Conservation (phyloP, 2,888 invertebrate species). For the Prenolepis imparis region DNA sequence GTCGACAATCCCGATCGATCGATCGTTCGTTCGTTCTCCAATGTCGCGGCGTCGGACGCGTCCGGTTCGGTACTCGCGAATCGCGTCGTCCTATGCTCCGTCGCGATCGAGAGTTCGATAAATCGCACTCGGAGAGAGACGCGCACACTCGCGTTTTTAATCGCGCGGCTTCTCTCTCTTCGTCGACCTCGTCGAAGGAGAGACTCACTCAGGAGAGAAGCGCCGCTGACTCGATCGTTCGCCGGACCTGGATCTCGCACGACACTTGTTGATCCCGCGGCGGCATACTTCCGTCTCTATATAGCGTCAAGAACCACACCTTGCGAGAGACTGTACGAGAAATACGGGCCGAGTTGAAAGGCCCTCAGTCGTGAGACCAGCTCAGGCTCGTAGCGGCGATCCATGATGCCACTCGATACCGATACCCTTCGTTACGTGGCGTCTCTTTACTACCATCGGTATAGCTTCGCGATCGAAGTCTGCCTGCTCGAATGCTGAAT, state of each 20-base stretch:
- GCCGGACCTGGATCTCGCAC: conserved; percentile 64
- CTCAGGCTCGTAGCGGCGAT: conserved; percentile 77
- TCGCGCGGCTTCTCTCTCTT: background rate
- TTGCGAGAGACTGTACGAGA: conserved; percentile 82
- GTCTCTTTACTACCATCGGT: background rate
- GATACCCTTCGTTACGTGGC: background rate
- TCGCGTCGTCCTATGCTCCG: background rate
- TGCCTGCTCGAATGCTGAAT: background rate
- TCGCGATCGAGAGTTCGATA: conserved; percentile 3
- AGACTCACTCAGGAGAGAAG: conserved; percentile 28
- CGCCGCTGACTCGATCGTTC: conserved; percentile 65
- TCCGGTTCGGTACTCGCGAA: conserved; percentile 27
- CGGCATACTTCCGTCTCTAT: conserved; percentile 76
- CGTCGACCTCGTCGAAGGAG: too few relatives aligned
- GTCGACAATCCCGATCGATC: background rate
- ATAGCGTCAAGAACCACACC: conserved; percentile 82
- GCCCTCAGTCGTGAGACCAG: conserved; percentile 82
- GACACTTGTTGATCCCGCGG: conserved; percentile 81
- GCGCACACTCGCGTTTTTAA: conserved; percentile 32
- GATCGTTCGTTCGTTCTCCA: background rate
- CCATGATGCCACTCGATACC: background rate
- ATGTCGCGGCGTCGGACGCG: conserved; percentile 11
- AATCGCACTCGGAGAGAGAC: conserved; percentile 16
- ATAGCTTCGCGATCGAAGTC: background rate
- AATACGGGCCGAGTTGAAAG: conserved; percentile 82